These are phyloP conservation scores for Lagopus muta DNA, from an alignment of 2,113 vertebrate genomes.

Conservation along the genomic window DNA sequence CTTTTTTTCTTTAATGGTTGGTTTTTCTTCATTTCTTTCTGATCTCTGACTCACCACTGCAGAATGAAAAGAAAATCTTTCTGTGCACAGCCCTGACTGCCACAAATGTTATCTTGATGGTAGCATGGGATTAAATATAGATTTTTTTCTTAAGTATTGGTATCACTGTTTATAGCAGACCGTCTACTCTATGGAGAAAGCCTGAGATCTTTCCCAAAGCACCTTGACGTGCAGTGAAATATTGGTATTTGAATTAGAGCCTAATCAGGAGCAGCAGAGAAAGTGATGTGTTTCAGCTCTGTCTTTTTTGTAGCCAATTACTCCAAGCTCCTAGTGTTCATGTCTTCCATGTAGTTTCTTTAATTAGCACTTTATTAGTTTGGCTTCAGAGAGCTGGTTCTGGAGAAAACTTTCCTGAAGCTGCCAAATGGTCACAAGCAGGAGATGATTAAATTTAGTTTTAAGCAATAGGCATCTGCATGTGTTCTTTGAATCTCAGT, in stretches of 20 bases:
- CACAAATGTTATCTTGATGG: constrained; percentile 35
- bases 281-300: constrained; percentile 78
- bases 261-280: constrained; percentile 86
- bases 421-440: constrained; percentile 79
- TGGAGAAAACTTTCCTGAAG: constrained; percentile 72
- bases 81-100: constrained; percentile 16
- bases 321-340: constrained; percentile 85
- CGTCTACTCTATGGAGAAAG: constrained; percentile 59
- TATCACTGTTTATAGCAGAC: constrained; percentile 69
- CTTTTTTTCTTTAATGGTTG: neutral
- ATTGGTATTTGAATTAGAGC: constrained; percentile 87
- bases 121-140: constrained; percentile 69
- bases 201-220: constrained; percentile 69
- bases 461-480: constrained; percentile 67
- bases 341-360: constrained; percentile 86
- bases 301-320: constrained; percentile 93
- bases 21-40: constrained; percentile 38
- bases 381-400: constrained; percentile 79
- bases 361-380: constrained; percentile 92
- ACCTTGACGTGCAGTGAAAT: constrained; percentile 81
- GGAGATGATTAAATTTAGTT: constrained; percentile 80
- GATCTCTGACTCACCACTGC: constrained; percentile 60
- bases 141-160: constrained; percentile 1
- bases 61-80: constrained; percentile 56
- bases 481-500: constrained; percentile 63